Evolutionary conservation across 2,888 invertebrate genomes (phyloP), one percentile per base, ranked within the genome.

Genomic region (Thalpophila matura): DNA sequence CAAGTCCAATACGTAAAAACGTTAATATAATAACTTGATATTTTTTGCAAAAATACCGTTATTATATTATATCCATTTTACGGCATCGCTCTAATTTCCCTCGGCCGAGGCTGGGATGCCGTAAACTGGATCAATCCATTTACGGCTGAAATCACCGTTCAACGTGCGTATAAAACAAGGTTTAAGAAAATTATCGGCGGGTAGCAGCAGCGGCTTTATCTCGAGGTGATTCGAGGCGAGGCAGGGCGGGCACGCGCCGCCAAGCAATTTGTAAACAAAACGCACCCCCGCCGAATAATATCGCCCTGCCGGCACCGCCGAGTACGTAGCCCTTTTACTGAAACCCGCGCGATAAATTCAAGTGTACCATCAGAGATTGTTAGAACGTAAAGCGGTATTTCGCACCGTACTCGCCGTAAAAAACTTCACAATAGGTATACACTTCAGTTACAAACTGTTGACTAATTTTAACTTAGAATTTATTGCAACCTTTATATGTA

Each of bases 201-300:
- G 85, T 82, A 84, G 81, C 86, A 86, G 86, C 80, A 82, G 83
- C 80, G 82, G 83, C 82, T 88, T 88, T 90, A 91, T 89, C 87
- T 88, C 64, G 83, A 82, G 84, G 85, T 85, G 85, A 87, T 88
- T 86, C 81, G 77, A 83, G 80, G 71, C 80, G 81, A 83, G 82
- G 79, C 59, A 61, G 54, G 56, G 64, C 81, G 82, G 86, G 88
- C 92, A 90, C 90, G 90, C 91, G 85, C 91, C 87, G 81, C 81
- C 84, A 82, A 87, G 86, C 91, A 92, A 94, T 94, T 94, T 93
- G 93, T 92, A 93, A 90, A 93, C 93, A 93, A 94, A 93, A 91
- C 92, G 89, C 87, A 91, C 88, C 90, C 89, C 86, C 80, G 77
- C 86, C 86, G 87, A 91, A 91, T 90, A 89, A 91, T 89, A 91